Percentiles rank a stretch among this genome's conserved stretches.
These are phyloP conservation scores for Scomber scombrus DNA, from an alignment of 2,113 vertebrate genomes.

Conservation along the genomic window DNA sequence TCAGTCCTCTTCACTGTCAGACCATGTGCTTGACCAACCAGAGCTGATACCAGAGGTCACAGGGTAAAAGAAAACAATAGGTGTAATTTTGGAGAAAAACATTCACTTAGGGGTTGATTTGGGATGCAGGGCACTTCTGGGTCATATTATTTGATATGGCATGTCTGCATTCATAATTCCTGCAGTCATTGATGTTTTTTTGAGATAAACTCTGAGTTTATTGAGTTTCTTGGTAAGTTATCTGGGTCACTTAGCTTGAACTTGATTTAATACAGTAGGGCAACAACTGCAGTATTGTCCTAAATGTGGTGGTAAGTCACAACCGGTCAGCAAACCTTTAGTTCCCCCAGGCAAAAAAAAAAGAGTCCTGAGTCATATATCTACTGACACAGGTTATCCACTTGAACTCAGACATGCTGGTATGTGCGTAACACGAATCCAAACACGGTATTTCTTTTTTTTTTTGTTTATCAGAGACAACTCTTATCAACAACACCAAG, in stretches of 20 bases:
- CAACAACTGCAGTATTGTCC: slow-evolving; percentile 14
- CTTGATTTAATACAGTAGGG: not conserved
- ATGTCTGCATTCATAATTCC: not conserved
- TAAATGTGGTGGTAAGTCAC: slow-evolving; percentile 22
- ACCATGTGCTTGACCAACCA: slow-evolving; percentile 57
- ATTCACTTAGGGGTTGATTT: not conserved
- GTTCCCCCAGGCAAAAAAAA: slow-evolving; percentile 44
- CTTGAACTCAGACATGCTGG: slow-evolving; percentile 59
- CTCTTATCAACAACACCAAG: slow-evolving; percentile 42
- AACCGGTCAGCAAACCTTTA: slow-evolving; percentile 35
- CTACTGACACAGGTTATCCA: slow-evolving; percentile 38
- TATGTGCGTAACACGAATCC: slow-evolving; percentile 67
- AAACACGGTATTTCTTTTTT: slow-evolving; percentile 43
- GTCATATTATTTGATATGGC: not conserved
- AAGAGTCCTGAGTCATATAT: slow-evolving; percentile 37
- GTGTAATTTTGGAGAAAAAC: not conserved
- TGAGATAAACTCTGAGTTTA: not conserved
- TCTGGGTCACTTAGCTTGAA: not conserved
- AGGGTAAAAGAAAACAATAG: slow-evolving; percentile 15
- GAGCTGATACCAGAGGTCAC: slow-evolving; percentile 40
- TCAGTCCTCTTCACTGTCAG: slow-evolving; percentile 34
- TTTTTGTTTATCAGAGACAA: slow-evolving; percentile 46
- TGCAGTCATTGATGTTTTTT: not conserved
- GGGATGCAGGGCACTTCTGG: not conserved
- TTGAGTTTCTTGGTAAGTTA: not conserved